Conservation (phyloP, 2,888 invertebrate genomes). For the Sinohyriopsis cumingii region DNA sequence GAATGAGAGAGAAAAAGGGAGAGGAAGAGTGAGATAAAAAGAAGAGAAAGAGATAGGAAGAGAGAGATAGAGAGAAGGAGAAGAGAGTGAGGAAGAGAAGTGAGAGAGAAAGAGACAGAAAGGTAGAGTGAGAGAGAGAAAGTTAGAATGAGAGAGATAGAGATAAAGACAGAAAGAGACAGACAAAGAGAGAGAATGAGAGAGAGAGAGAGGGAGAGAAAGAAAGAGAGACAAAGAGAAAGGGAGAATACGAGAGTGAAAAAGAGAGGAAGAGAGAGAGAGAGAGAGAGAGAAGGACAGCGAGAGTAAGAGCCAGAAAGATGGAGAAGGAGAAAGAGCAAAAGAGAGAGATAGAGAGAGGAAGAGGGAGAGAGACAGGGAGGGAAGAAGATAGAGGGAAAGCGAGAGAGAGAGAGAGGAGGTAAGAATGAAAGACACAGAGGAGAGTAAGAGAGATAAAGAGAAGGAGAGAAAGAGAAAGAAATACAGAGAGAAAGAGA, state of each 20-base stretch:
- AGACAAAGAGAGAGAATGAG: neutral
- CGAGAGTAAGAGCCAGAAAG: neutral
- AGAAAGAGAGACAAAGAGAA: no score
- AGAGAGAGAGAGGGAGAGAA: neutral
- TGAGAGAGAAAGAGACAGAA: conserved; percentile 6
- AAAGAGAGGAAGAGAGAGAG: conserved; percentile 5
- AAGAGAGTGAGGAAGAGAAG: conserved; percentile 4
- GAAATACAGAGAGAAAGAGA: no score
- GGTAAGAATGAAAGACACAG: conserved; percentile 4
- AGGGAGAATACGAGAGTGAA: no score
- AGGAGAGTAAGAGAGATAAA: conserved; percentile 1
- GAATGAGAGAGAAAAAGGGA: conserved; percentile 4
- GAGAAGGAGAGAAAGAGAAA: conserved; percentile 4
- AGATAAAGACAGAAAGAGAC: no score
- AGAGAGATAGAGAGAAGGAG: neutral
- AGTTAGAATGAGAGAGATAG: no score
- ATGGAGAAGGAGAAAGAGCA: conserved; percentile 8
- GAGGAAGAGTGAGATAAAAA: conserved; percentile 5
- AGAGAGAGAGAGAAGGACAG: neutral
- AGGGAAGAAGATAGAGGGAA: no score
- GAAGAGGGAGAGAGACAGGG: no score
- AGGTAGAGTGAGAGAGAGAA: conserved; percentile 2
- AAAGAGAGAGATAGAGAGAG: no score
- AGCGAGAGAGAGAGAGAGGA: conserved; percentile 6
- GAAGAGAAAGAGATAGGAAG: neutral